phyloP scores from a whole-genome alignment of 2,888 invertebrate genomes.

The Ectropis crepuscularia region DNA sequence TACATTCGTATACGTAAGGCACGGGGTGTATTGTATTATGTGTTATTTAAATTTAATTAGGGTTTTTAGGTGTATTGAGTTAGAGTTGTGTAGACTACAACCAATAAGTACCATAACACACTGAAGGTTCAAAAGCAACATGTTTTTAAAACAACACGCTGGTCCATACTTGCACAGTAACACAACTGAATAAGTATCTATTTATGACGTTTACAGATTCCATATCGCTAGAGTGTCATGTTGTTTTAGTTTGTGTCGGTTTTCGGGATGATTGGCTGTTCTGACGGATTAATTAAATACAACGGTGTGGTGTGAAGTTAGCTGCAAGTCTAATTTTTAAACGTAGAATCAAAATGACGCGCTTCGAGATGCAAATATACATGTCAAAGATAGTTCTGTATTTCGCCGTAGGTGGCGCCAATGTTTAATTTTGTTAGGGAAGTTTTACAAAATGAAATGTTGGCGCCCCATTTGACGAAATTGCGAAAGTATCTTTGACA shows the following conservation, averaged over 20 bases:
- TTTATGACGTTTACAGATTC: conserved; percentile 37
- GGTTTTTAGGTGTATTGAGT: too few species aligned
- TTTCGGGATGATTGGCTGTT: conserved; percentile 17
- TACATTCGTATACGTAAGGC: too few species aligned
- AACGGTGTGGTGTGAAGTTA: conserved; percentile 30
- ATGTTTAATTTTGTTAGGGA: too few species aligned
- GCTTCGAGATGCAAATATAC: neutral
- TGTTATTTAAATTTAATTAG: too few species aligned
- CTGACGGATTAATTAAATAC: conserved; percentile 9
- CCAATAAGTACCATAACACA: neutral
- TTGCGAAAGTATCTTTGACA: too few species aligned
- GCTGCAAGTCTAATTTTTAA: conserved; percentile 17
- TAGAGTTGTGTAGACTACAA: neutral
- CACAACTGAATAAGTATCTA: conserved; percentile 42
- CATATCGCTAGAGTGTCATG: conserved; percentile 46
- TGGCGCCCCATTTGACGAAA: too few species aligned
- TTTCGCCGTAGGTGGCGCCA: neutral
- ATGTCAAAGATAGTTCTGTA: neutral
- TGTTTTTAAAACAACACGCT: conserved; percentile 49
- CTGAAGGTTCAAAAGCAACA: neutral
- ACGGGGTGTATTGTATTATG: too few species aligned
- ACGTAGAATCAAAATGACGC: neutral
- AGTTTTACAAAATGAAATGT: too few species aligned
- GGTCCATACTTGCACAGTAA: conserved; percentile 59
- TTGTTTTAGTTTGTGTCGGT: conserved; percentile 29